These are phyloP conservation scores for Esperia sulphurella DNA, from an alignment of 2,888 invertebrate species.

Conservation along the genomic window DNA sequence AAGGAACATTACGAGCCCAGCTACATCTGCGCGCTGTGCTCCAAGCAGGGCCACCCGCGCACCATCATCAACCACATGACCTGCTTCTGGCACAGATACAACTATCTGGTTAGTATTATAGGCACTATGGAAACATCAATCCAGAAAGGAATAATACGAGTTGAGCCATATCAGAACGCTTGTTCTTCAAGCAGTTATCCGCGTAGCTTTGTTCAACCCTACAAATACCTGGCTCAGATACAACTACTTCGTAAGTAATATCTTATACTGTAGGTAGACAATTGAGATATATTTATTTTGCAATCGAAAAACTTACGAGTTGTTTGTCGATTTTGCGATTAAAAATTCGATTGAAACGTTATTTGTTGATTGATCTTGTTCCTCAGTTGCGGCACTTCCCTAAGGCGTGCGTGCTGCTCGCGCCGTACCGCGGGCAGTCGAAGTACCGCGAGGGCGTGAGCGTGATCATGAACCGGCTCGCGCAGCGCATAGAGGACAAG, in stretches of 20 bases:
- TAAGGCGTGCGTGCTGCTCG: slow-evolving; percentile 78
- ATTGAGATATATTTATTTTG: no score
- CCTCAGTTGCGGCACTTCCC: slow-evolving; percentile 81
- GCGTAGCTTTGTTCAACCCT: no score
- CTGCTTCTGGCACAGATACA: slow-evolving; percentile 86
- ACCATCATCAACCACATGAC: slow-evolving; percentile 89
- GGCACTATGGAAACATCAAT: no score
- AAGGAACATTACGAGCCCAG: slow-evolving; percentile 83
- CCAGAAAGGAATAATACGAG: no score
- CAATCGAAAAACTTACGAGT: no score
- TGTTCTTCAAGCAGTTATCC: no score
- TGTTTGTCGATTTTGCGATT: no score
- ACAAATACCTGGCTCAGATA: no score
- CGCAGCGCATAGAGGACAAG: slow-evolving; percentile 85
- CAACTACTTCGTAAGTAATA: no score
- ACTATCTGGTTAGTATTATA: slow-evolving; percentile 81
- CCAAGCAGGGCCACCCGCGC: slow-evolving; percentile 87
- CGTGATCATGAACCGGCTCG: slow-evolving; percentile 62
- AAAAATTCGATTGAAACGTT: no score
- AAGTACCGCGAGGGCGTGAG: slow-evolving; percentile 80
- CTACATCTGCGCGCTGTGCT: slow-evolving; percentile 88
- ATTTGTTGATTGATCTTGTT: neutral
- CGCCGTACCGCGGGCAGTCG: slow-evolving; percentile 80
- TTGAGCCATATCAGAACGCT: no score
- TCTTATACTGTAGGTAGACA: no score